Evolutionary conservation across 1,140 invertebrate genomes (phyloP).

Genomic region (Mercenaria mercenaria): DNA sequence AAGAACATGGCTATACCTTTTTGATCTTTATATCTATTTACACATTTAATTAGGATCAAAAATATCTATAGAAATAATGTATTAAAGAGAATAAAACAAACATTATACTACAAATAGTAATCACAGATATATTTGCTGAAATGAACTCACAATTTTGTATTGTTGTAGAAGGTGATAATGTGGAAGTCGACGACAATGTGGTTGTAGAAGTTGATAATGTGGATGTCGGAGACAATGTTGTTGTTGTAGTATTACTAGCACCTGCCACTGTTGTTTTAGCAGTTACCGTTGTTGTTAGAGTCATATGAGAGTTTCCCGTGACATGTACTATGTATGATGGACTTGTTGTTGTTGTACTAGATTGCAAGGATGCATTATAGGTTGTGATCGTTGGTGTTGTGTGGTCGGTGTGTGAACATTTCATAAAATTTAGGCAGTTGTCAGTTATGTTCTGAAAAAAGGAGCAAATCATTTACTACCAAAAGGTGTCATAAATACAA

Average conservation of each 20-base stretch:
- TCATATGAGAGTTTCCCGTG: not conserved
- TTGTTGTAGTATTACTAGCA: not conserved
- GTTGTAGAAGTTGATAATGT: conserved; percentile 17
- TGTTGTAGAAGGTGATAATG: conserved; percentile 20
- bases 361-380: no score
- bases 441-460: not conserved
- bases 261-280: not conserved
- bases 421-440: not conserved
- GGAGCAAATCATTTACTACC: no score
- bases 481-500: no score
- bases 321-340: no score
- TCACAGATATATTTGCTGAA: no score
- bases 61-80: no score
- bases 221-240: not conserved
- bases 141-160: not conserved
- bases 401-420: not conserved
- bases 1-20: no score
- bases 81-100: no score
- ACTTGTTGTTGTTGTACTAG: not conserved
- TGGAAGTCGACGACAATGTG: conserved; percentile 2
- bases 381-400: no score
- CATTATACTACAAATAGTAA: no score
- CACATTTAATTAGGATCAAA: no score
- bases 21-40: no score
- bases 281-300: not conserved